These are phyloP conservation scores for Cepaea hortensis DNA, from an alignment of 2,888 invertebrate genomes.

Conservation along the genomic window DNA sequence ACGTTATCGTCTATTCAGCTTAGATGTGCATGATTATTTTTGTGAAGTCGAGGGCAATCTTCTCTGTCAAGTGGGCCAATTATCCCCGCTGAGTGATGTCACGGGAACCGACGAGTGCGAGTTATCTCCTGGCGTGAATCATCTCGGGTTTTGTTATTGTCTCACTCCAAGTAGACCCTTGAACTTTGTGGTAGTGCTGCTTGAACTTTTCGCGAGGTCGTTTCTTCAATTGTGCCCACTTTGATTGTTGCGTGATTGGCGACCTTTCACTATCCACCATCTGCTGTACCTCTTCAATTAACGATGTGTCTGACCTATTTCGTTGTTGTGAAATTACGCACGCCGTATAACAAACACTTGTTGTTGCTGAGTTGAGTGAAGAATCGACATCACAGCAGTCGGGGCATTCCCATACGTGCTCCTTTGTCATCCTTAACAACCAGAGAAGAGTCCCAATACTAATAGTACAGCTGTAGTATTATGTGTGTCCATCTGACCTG, in stretches of 20 bases:
- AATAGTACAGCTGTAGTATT: too few relatives aligned
- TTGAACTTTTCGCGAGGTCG: background rate
- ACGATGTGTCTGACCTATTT: too few relatives aligned
- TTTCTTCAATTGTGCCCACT: background rate
- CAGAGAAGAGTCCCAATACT: too few relatives aligned
- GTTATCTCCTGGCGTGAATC: slow-evolving; percentile 19
- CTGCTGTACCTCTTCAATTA: too few relatives aligned
- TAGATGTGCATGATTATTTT: background rate
- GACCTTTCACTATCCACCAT: too few relatives aligned
- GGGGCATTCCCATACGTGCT: too few relatives aligned
- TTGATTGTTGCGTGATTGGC: background rate
- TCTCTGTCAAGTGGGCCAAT: slow-evolving; percentile 17
- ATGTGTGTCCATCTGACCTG: too few relatives aligned
- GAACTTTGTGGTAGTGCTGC: background rate
- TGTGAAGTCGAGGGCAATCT: background rate
- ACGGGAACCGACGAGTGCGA: slow-evolving; percentile 2
- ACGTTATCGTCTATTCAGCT: background rate
- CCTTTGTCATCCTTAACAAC: too few relatives aligned
- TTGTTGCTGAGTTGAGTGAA: too few relatives aligned
- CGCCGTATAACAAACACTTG: too few relatives aligned
- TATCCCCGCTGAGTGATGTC: background rate
- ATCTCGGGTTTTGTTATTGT: background rate
- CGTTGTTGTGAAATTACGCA: too few relatives aligned
- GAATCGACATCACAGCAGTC: too few relatives aligned
- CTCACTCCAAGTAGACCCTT: background rate